These are phyloP conservation scores for Parotia lawesii DNA, from an alignment of 2,113 vertebrate species.

Conservation along the genomic window DNA sequence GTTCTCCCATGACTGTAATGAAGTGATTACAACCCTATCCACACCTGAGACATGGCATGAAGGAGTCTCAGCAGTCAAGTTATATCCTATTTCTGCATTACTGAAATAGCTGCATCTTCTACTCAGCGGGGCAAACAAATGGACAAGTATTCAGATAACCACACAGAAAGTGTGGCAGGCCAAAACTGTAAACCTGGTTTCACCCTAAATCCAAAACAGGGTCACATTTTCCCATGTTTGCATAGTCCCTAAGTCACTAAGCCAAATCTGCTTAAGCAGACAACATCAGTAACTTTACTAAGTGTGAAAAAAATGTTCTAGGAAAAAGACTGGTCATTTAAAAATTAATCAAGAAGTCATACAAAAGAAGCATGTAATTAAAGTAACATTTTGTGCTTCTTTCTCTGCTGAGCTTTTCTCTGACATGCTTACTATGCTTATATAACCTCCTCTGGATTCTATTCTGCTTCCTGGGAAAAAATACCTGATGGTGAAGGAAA, in stretches of 20 bases:
- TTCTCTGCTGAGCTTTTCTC: neutral
- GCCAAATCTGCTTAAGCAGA: neutral
- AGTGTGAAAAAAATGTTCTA: neutral
- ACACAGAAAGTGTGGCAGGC: neutral
- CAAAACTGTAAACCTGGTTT: neutral
- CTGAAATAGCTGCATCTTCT: neutral
- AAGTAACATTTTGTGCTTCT: neutral
- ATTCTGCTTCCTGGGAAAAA: neutral
- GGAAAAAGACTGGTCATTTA: neutral
- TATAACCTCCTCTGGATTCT: neutral
- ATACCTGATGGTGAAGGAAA: neutral
- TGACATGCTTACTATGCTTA: neutral
- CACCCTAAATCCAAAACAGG: neutral
- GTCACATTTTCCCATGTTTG: neutral
- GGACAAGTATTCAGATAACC: neutral
- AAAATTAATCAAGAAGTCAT: neutral
- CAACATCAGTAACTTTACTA: accelerated
- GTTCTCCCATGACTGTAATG: neutral
- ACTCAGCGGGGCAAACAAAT: neutral
- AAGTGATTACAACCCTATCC: neutral
- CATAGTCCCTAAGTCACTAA: neutral
- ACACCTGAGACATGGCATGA: neutral
- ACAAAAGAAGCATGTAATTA: neutral
- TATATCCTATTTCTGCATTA: neutral
- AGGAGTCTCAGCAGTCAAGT: neutral